Conservation (phyloP, 2,113 vertebrate genomes). For the Harpagus bidentatus region DNA sequence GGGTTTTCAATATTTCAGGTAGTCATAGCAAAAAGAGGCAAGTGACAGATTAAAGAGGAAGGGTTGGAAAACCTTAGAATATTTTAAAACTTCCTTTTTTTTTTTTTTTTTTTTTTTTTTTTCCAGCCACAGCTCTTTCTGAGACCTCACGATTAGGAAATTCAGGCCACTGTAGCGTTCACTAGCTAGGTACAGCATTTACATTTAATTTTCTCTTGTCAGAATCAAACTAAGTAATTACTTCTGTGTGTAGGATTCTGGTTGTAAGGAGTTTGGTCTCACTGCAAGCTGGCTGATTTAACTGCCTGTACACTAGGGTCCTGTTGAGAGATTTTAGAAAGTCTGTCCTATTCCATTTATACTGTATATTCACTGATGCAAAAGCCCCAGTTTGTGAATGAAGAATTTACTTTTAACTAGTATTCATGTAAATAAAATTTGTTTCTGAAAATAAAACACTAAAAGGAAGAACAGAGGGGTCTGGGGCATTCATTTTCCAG, state of each 20-base stretch:
- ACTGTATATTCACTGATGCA: accelerated
- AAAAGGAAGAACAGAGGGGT: neutral
- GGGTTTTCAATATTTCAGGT: neutral
- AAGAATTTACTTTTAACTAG: neutral
- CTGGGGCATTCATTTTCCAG: neutral
- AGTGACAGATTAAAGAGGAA: neutral
- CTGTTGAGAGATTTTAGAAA: neutral
- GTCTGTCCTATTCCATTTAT: neutral
- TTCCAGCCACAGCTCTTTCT: neutral
- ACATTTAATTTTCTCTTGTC: slow-evolving; percentile 15
- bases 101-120: too few species aligned
- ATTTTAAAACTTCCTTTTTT: neutral
- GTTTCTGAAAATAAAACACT: neutral
- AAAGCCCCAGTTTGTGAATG: neutral
- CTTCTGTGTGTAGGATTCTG: neutral
- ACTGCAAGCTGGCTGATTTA: neutral
- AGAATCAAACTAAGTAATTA: neutral
- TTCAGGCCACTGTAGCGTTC: neutral
- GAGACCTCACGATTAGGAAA: neutral
- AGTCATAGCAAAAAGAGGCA: neutral
- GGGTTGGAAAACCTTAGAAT: neutral
- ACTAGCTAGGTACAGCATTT: neutral
- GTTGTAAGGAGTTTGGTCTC: neutral
- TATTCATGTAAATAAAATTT: neutral
- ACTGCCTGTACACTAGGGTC: neutral